Percentiles rank a stretch among this genome's conserved stretches.
phyloP scores from a whole-genome alignment of 2,113 vertebrate species.

The Balaeniceps rex region DNA sequence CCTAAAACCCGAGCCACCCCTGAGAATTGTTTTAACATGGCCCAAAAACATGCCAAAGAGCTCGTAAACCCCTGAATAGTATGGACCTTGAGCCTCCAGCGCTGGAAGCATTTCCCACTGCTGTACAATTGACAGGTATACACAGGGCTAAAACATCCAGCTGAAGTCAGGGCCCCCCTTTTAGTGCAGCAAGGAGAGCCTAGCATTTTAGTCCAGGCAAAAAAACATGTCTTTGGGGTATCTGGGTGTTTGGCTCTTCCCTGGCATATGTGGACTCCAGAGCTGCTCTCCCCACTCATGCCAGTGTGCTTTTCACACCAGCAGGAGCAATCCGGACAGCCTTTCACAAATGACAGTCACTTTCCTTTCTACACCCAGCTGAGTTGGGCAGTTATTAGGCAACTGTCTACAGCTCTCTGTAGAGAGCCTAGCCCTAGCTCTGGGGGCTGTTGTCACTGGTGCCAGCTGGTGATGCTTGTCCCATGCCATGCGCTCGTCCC shows the following conservation, averaged over 20 bases:
- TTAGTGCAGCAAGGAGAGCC: background rate
- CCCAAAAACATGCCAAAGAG: background rate
- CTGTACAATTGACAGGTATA: background rate
- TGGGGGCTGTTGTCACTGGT: background rate
- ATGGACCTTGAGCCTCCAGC: background rate
- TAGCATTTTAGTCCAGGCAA: background rate
- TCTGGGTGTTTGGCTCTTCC: background rate
- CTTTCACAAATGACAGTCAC: background rate
- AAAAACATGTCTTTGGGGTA: background rate
- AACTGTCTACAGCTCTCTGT: background rate
- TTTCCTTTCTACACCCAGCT: background rate
- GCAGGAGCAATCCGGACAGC: background rate
- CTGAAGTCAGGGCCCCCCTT: rapidly evolving
- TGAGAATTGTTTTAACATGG: background rate
- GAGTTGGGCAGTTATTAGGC: background rate
- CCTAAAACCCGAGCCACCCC: background rate
- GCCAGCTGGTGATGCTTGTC: background rate
- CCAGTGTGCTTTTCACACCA: background rate
- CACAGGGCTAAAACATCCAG: rapidly evolving
- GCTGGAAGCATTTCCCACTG: rapidly evolving
- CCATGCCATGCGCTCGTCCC: background rate
- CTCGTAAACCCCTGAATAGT: background rate
- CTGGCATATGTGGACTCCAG: rapidly evolving
- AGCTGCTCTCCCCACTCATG: background rate
- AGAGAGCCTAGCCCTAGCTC: background rate